These are phyloP conservation scores for Ctenoplectra terminalis DNA, from an alignment of 1,140 invertebrate genomes.

Conservation along the genomic window DNA sequence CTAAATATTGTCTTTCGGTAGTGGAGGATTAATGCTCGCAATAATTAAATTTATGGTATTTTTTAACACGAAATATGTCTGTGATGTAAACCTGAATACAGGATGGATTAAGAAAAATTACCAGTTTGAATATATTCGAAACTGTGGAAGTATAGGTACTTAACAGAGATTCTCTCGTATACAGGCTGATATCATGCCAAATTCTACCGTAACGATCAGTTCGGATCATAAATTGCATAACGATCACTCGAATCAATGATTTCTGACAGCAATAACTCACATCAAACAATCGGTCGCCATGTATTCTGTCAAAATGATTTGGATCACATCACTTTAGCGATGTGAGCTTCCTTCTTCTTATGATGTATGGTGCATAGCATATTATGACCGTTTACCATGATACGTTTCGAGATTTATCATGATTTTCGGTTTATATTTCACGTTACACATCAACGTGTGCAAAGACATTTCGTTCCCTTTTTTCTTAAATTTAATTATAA, in stretches of 20 bases:
- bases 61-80: too few species aligned
- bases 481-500: too few species aligned
- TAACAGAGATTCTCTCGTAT: background rate
- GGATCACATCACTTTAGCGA: slow-evolving; percentile 8
- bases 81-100: too few species aligned
- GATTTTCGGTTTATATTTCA: background rate
- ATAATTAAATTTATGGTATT: too few species aligned
- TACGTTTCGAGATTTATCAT: background rate
- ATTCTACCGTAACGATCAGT: background rate
- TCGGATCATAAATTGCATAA: background rate
- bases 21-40: too few species aligned
- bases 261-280: slow-evolving; percentile 9
- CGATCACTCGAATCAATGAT: slow-evolving; percentile 6
- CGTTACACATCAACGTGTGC: too few species aligned
- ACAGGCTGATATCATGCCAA: background rate
- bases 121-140: too few species aligned
- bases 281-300: background rate
- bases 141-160: too few species aligned
- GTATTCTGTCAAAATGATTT: slow-evolving; percentile 3
- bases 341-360: slow-evolving; percentile 3
- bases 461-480: background rate
- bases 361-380: background rate
- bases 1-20: too few species aligned
- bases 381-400: background rate
- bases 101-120: too few species aligned